Conservation (phyloP, 2,888 invertebrate genomes). For the Pammene fasciana region DNA sequence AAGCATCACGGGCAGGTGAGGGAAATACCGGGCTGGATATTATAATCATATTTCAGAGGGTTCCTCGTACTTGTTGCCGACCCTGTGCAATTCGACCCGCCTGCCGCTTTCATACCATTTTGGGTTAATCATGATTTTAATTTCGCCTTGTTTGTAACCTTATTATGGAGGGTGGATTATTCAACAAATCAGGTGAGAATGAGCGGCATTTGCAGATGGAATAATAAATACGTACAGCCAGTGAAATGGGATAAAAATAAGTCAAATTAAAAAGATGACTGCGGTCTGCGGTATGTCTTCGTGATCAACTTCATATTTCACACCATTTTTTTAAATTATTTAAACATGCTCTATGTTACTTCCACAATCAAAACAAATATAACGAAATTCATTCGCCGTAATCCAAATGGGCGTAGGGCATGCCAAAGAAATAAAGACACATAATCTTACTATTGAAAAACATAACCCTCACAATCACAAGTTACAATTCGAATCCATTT, state of each 20-base stretch:
- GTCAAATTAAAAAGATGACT: too few species aligned
- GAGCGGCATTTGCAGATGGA: background rate
- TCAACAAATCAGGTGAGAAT: constrained; percentile 5
- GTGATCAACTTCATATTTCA: too few species aligned
- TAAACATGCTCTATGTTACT: too few species aligned
- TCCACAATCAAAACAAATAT: too few species aligned
- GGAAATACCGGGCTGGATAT: constrained; percentile 60
- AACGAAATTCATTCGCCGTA: too few species aligned
- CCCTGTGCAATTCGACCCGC: constrained; percentile 30
- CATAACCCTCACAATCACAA: too few species aligned
- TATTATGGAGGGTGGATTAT: constrained; percentile 21
- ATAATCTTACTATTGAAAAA: too few species aligned
- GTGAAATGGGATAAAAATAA: background rate
- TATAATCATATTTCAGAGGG: constrained; percentile 67
- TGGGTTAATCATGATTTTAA: constrained; percentile 41
- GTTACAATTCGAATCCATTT: too few species aligned
- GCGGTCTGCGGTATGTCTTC: too few species aligned
- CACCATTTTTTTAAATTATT: too few species aligned
- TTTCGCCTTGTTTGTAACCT: constrained; percentile 39
- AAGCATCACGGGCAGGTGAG: constrained; percentile 67
- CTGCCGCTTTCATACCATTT: constrained; percentile 33
- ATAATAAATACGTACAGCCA: background rate
- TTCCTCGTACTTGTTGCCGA: constrained; percentile 31
- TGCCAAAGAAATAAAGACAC: too few species aligned
- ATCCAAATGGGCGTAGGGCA: too few species aligned